These are phyloP conservation scores for Pholis gunnellus DNA, from an alignment of 2,113 vertebrate species.

Conservation along the genomic window DNA sequence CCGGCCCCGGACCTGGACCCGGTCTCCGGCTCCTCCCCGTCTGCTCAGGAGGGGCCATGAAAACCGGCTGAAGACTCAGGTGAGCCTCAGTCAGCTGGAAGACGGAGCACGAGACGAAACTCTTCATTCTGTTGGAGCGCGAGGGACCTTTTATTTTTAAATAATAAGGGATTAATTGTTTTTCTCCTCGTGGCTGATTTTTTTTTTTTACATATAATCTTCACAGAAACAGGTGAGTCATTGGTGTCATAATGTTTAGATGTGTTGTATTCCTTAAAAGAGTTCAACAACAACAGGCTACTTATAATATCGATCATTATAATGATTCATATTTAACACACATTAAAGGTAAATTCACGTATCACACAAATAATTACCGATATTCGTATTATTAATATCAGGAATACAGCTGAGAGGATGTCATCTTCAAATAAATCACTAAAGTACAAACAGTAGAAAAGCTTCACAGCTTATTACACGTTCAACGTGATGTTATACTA, in stretches of 20 bases:
- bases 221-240: constrained; percentile 46
- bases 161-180: neutral
- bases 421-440: neutral
- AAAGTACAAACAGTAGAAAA: neutral
- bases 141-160: fast-evolving
- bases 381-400: neutral
- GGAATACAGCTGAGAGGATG: neutral
- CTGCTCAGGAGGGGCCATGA: neutral
- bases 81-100: neutral
- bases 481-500: neutral
- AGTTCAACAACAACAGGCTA: neutral
- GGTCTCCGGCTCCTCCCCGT: neutral
- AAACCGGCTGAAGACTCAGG: constrained; percentile 14
- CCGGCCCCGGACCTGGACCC: neutral
- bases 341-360: neutral
- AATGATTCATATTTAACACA: neutral
- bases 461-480: neutral
- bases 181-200: neutral
- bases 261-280: too few relatives aligned
- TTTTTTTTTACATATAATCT: neutral
- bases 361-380: too few relatives aligned
- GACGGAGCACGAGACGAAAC: neutral
- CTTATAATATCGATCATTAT: neutral
- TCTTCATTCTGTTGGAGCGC: neutral
- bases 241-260: neutral